phyloP scores from a whole-genome alignment of 2,113 vertebrate species.

The Pleuronectes platessa region DNA sequence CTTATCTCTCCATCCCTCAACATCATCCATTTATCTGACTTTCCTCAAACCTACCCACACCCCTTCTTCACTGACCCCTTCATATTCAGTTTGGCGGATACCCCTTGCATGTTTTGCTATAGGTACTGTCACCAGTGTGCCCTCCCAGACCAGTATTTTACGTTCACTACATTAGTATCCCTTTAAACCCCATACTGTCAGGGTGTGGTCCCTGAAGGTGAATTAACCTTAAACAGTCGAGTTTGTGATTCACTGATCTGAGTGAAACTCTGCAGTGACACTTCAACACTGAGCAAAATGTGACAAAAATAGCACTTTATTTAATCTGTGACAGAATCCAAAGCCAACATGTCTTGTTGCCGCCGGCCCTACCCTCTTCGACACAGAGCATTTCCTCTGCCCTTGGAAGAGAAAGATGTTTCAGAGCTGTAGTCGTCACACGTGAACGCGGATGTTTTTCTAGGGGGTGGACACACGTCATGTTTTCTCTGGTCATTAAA shows the following conservation, averaged over 20 bases:
- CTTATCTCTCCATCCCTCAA: too few species aligned
- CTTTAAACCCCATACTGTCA: neutral
- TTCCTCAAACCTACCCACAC: too few species aligned
- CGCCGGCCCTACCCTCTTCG: conserved; percentile 14
- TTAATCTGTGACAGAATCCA: conserved; percentile 30
- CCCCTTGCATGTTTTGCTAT: too few species aligned
- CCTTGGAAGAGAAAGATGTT: conserved; percentile 16
- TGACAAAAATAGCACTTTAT: conserved; percentile 44
- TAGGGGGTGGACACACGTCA: neutral
- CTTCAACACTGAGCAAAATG: conserved; percentile 29
- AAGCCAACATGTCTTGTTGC: conserved; percentile 26
- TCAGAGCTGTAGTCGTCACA: neutral
- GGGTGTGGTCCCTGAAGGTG: neutral
- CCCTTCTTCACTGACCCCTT: too few species aligned
- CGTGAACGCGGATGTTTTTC: neutral
- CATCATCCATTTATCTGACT: too few species aligned
- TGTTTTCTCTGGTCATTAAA: conserved; percentile 37
- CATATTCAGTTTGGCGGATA: too few species aligned
- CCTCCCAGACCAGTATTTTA: too few species aligned
- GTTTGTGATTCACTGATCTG: conserved; percentile 15
- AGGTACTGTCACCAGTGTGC: too few species aligned
- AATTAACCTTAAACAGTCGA: conserved; percentile 29
- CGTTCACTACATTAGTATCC: too few species aligned
- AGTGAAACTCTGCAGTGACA: conserved; percentile 10
- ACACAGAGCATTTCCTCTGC: conserved; percentile 23